Conservation (phyloP, 1,140 invertebrate genomes). For the Myzus persicae region DNA sequence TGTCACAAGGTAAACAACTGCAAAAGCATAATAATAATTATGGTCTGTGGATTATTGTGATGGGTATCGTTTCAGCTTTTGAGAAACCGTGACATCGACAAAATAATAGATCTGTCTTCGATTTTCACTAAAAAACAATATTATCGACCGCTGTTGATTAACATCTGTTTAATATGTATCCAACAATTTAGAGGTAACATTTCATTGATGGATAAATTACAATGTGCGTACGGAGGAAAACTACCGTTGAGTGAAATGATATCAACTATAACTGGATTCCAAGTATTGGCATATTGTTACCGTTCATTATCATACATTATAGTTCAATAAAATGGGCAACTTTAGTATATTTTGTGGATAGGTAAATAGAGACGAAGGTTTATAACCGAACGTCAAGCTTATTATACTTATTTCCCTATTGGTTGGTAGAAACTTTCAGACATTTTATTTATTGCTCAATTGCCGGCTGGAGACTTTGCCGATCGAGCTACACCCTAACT, state of each 20-base stretch:
- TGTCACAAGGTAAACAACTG: background rate
- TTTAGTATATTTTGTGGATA: background rate
- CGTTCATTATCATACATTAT: background rate
- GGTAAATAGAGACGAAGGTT: background rate
- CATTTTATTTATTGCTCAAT: background rate
- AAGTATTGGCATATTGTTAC: background rate
- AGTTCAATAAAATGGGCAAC: background rate
- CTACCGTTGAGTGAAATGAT: background rate
- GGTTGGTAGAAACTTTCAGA: constrained; percentile 7
- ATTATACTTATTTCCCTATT: background rate
- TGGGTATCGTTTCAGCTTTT: background rate
- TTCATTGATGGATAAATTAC: background rate
- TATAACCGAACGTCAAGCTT: background rate
- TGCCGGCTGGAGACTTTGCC: background rate
- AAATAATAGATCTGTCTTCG: background rate
- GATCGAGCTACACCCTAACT: background rate
- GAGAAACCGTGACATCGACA: background rate
- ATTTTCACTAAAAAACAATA: background rate
- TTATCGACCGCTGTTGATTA: background rate
- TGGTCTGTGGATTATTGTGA: background rate
- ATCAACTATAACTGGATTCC: background rate
- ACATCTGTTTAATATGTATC: background rate
- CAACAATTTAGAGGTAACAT: constrained; percentile 1
- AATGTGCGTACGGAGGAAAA: background rate
- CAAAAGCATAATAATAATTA: background rate